Evolutionary conservation across 2,113 vertebrate genomes (phyloP), one percentile per base, ranked within the genome.

Genomic region (Melanerpes formicivorus): DNA sequence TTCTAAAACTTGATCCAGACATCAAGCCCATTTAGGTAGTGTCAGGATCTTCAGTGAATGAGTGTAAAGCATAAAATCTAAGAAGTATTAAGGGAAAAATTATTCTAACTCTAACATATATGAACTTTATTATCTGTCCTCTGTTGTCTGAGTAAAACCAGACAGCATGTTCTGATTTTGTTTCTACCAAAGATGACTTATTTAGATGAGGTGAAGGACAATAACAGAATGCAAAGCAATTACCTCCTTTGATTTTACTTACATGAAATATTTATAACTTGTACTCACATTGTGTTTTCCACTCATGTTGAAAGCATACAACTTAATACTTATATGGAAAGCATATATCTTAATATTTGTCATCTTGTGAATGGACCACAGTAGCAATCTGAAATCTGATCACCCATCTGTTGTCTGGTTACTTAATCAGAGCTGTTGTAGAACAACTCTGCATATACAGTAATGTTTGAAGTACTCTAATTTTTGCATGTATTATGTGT

Each of bases 191-290:
- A 70, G 29, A 16, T 18, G 62, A 52, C 62, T 12, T 81, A 78
- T 87, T 69, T 79, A 42, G 58, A 76, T 70, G 54, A 76, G 23
- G 29, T 84, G 64, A 84, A 88, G 87, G 55, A 75, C 37, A 80
- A 29, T 40, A 94, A 69, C 21, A 59, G 70, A 70, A 87, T 63
- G 34, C 77, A 94, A 82, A 56, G 15, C 12, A 3, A 27, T 84
- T 60, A 25, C 37, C 55, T 84, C 21, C 67, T 94, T 89, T 87
- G 78, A 92, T 96, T 90, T 93, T 81, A 30, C 81, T 82, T 87
- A 8, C 11, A 70, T 95, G 55, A 92, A 95, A 84, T 95, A 95
- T 95, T 95, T 89, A 90, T 93, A 37, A 46, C 60, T 73, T 89
- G 78, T 46, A 76, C 87, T 93, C 87, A 30, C 50, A 84, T 79